Evolutionary conservation across 1,140 invertebrate species (phyloP).

Genomic region (Leguminivora glycinivorella): DNA sequence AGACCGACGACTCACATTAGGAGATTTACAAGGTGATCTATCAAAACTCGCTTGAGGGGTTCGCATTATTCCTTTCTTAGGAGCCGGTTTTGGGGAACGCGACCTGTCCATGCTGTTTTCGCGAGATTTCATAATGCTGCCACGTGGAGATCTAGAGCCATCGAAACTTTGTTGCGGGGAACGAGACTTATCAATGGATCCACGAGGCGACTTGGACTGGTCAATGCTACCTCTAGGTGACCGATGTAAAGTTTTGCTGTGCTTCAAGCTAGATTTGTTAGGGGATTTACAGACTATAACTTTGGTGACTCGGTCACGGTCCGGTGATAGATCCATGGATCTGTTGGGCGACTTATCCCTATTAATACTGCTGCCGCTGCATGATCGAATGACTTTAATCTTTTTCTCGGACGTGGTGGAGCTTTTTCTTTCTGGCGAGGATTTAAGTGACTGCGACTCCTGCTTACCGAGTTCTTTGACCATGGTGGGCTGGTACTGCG

Average conservation of each 20-base stretch:
- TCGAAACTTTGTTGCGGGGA: slow-evolving; percentile 76
- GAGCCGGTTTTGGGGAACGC: slow-evolving; percentile 70
- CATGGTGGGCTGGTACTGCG: slow-evolving; percentile 91
- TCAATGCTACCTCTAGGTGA: slow-evolving; percentile 74
- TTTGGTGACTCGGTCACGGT: slow-evolving; percentile 72
- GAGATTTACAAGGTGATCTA: slow-evolving; percentile 74
- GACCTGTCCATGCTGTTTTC: slow-evolving; percentile 70
- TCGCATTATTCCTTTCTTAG: slow-evolving; percentile 76
- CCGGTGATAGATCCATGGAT: slow-evolving; percentile 56
- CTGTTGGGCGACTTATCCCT: slow-evolving; percentile 69
- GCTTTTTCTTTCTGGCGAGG: slow-evolving; percentile 68
- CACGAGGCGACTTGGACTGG: slow-evolving; percentile 64
- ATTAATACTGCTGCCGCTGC: slow-evolving; percentile 73
- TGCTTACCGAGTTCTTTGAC: slow-evolving; percentile 92
- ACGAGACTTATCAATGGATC: slow-evolving; percentile 67
- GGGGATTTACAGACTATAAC: slow-evolving; percentile 79
- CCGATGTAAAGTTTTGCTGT: slow-evolving; percentile 62
- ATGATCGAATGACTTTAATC: slow-evolving; percentile 72
- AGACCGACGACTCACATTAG: slow-evolving; percentile 67
- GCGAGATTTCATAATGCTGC: slow-evolving; percentile 71
- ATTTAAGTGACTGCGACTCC: slow-evolving; percentile 73
- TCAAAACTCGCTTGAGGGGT: slow-evolving; percentile 76
- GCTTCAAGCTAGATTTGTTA: slow-evolving; percentile 74
- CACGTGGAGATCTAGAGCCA: slow-evolving; percentile 67
- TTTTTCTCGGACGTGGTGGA: slow-evolving; percentile 58